A percentile compares a stretch with the other conserved stretches of the same genome.
Conservation (phyloP, 1,140 invertebrate species). For the Hylaeus volcanicus region DNA sequence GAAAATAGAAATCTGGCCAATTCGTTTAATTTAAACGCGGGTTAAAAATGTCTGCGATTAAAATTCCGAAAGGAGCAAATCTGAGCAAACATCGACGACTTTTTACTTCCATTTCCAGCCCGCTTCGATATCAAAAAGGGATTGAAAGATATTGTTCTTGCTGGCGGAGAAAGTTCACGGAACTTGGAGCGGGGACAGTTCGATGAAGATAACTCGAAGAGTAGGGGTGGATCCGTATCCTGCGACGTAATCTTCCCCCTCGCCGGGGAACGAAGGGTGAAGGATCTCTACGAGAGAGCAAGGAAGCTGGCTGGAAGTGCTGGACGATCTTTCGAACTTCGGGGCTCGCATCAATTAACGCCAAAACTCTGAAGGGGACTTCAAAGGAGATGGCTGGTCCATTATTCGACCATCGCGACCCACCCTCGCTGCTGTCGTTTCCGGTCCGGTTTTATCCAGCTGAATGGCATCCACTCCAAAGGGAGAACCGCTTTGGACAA, state of each 20-base stretch:
- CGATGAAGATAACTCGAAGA: conserved; percentile 44
- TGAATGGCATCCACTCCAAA: conserved; percentile 46
- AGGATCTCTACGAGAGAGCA: conserved; percentile 43
- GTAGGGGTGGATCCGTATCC: conserved; percentile 37
- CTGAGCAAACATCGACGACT: too few relatives aligned
- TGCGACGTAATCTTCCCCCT: conserved; percentile 68
- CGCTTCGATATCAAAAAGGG: too few relatives aligned
- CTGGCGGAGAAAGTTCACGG: conserved; percentile 37
- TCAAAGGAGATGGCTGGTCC: conserved; percentile 62
- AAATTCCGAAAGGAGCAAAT: too few relatives aligned
- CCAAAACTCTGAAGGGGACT: conserved; percentile 70
- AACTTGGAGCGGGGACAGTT: conserved; percentile 28
- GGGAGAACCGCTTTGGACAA: conserved; percentile 45
- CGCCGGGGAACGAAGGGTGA: conserved; percentile 49
- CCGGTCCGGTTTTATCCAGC: conserved; percentile 49
- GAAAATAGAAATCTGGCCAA: too few relatives aligned
- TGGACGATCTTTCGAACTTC: conserved; percentile 67
- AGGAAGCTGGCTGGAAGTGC: conserved; percentile 57
- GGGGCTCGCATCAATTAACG: conserved; percentile 74
- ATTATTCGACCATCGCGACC: conserved; percentile 56
- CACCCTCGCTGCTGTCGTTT: conserved; percentile 40
- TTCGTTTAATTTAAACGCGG: too few relatives aligned
- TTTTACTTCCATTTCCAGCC: too few relatives aligned
- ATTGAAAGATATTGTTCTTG: conserved; percentile 10
- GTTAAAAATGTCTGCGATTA: too few relatives aligned